Evolutionary conservation across 2,797 vertebrate genomes (phyloP).

Genomic region (Scolopax bukidnonensis): DNA sequence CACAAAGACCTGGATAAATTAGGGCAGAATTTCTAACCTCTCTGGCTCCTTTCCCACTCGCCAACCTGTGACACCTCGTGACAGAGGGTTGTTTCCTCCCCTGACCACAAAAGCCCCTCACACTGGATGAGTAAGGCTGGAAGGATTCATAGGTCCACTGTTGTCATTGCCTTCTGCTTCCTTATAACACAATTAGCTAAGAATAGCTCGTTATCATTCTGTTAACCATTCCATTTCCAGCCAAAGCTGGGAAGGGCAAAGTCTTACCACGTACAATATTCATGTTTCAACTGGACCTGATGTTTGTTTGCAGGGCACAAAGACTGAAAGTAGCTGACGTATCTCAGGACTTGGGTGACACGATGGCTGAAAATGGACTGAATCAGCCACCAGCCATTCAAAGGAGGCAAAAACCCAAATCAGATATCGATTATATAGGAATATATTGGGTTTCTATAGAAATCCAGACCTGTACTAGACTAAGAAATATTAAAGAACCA

Average conservation of each 20-base stretch:
- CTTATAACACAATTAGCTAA: background rate
- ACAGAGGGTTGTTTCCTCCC: background rate
- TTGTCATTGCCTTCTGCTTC: background rate
- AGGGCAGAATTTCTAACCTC: background rate
- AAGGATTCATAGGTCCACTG: background rate
- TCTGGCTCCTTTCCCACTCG: background rate
- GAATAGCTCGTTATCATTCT: background rate
- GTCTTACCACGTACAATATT: background rate
- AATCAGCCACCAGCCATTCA: background rate
- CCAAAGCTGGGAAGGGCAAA: background rate
- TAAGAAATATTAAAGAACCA: background rate
- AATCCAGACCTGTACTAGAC: background rate
- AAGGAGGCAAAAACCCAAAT: background rate
- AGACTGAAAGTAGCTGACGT: conserved; percentile 27
- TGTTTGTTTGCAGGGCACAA: background rate
- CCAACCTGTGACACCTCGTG: background rate
- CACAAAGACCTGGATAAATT: conserved; percentile 18
- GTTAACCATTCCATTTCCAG: background rate
- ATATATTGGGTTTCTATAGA: background rate
- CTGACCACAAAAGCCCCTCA: background rate
- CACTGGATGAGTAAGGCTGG: background rate
- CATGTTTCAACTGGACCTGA: background rate
- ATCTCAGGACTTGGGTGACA: background rate
- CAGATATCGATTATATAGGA: background rate
- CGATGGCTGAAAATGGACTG: background rate